A percentile compares a stretch with the other conserved stretches of the same genome.
These are phyloP conservation scores for Altica lythri DNA, from an alignment of 2,888 invertebrate genomes.

Conservation along the genomic window DNA sequence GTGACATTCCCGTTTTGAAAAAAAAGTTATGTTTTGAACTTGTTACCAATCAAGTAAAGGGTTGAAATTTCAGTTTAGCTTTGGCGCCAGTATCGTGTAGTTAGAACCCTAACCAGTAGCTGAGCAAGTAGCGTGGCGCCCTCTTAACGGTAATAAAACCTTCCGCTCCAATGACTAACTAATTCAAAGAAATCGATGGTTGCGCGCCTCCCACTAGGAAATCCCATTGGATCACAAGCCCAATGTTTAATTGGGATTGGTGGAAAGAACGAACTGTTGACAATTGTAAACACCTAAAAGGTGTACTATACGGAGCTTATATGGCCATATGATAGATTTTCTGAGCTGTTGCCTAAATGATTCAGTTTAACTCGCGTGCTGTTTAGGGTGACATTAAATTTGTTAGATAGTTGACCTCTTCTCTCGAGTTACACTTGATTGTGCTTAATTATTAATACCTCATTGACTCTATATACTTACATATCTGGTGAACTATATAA, in stretches of 20 bases:
- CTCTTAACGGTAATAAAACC: constrained; percentile 53
- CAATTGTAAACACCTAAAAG: constrained; percentile 56
- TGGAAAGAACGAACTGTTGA: constrained; percentile 39
- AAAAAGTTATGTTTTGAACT: constrained; percentile 25
- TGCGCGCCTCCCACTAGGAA: constrained; percentile 39
- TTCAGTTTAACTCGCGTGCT: constrained; percentile 37
- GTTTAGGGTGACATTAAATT: constrained; percentile 34
- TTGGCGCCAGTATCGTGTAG: constrained; percentile 43
- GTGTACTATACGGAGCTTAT: constrained; percentile 44
- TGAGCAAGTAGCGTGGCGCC: constrained; percentile 50
- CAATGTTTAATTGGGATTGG: constrained; percentile 38
- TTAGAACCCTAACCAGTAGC: constrained; percentile 37
- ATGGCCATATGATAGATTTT: constrained; percentile 48
- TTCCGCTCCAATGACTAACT: constrained; percentile 57
- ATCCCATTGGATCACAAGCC: constrained; percentile 38
- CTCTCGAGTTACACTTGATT: constrained; percentile 45
- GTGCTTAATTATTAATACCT: constrained; percentile 34
- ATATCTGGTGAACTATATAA: constrained; percentile 46
- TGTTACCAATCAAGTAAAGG: constrained; percentile 31
- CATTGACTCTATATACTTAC: constrained; percentile 46
- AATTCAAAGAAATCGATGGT: constrained; percentile 44
- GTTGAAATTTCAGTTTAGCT: constrained; percentile 30
- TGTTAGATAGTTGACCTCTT: constrained; percentile 43
- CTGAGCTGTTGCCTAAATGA: constrained; percentile 41
- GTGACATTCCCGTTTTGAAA: too few relatives aligned